Evolutionary conservation across 2,888 invertebrate species (phyloP).

Genomic region (Meiosimyza decipiens): DNA sequence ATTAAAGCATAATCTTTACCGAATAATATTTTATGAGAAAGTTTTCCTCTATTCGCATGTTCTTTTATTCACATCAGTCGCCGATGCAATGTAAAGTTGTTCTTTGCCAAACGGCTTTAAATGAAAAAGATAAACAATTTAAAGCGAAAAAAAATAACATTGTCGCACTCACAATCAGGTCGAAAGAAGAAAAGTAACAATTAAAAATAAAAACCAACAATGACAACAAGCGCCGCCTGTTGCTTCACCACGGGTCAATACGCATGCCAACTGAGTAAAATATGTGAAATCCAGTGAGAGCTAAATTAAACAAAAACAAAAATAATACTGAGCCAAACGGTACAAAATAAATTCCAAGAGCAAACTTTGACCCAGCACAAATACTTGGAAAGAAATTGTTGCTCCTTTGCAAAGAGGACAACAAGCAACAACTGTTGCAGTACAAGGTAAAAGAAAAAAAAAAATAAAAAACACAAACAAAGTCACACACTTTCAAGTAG

Average conservation of each 20-base stretch:
- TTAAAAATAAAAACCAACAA: not conserved
- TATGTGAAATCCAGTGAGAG: not conserved
- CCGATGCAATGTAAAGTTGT: too few species aligned
- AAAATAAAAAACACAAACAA: too few species aligned
- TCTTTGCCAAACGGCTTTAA: not conserved
- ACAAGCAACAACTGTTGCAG: constrained; percentile 41
- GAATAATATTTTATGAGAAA: too few species aligned
- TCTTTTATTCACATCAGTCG: too few species aligned
- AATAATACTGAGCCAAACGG: constrained; percentile 2
- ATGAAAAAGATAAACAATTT: not conserved
- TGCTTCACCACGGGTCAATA: constrained; percentile 54
- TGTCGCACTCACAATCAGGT: not conserved
- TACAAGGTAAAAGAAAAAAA: constrained; percentile 8
- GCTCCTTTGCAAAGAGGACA: constrained; percentile 35
- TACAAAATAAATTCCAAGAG: constrained; percentile 19
- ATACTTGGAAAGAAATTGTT: constrained; percentile 39
- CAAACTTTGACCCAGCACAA: constrained; percentile 31
- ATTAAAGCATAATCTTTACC: too few species aligned
- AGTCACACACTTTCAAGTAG: constrained; percentile 11
- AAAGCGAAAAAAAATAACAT: constrained; percentile 2
- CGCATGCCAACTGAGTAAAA: constrained; percentile 42
- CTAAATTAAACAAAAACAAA: not conserved
- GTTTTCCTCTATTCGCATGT: too few species aligned
- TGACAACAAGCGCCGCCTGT: constrained; percentile 55
- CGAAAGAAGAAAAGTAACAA: not conserved